Conservation (phyloP, 2,113 vertebrate species). For the Prietella phreatophila region DNA sequence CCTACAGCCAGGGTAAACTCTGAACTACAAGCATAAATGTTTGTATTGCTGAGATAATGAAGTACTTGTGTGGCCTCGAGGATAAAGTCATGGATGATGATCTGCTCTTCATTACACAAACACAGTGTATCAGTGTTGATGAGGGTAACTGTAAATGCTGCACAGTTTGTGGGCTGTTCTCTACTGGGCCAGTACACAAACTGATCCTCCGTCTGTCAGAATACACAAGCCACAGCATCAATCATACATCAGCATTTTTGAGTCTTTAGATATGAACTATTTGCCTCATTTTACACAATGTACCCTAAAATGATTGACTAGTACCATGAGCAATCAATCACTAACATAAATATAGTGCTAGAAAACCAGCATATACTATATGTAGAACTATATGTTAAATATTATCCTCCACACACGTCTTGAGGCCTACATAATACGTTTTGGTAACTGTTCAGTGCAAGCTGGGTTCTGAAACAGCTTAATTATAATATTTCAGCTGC, state of each 20-base stretch:
- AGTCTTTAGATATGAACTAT: background rate
- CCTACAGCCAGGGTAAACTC: background rate
- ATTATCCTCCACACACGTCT: background rate
- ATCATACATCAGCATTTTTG: background rate
- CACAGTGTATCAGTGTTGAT: constrained; percentile 98
- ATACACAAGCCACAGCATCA: constrained; percentile 22
- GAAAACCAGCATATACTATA: background rate
- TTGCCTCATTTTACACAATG: background rate
- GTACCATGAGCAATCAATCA: background rate
- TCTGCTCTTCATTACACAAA: constrained; percentile 97
- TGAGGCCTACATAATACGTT: background rate
- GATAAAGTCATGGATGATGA: constrained; percentile 99
- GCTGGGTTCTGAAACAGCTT: background rate
- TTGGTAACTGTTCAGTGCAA: background rate
- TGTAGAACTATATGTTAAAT: background rate
- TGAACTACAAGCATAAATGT: constrained; percentile 1
- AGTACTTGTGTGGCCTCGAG: constrained; percentile 96
- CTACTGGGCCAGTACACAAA: constrained; percentile 99
- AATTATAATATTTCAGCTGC: background rate
- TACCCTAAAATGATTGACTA: background rate
- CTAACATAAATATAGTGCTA: background rate
- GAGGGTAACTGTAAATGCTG: constrained; percentile 97
- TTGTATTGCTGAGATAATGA: background rate
- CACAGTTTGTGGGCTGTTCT: constrained; percentile 98
- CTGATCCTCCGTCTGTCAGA: constrained; percentile 90